Percentiles rank a stretch among this genome's conserved stretches.
phyloP scores from a whole-genome alignment of 2,888 invertebrate species.

The Pemphredon lugubris region DNA sequence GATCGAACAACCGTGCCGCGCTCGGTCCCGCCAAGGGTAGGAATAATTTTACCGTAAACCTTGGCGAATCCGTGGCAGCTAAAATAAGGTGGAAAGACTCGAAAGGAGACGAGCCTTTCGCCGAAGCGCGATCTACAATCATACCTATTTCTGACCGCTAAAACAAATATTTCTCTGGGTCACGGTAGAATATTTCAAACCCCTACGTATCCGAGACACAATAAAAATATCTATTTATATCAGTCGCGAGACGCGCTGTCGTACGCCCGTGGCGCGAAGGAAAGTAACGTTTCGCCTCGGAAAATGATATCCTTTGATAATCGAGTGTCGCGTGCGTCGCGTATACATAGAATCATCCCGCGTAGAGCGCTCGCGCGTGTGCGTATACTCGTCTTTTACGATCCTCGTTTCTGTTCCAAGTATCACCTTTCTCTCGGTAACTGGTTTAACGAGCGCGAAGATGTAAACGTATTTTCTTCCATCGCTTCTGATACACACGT shows the following conservation, averaged over 20 bases:
- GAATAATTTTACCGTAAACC: conserved; percentile 19
- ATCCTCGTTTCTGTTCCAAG: conserved; percentile 42
- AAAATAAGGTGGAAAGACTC: conserved; percentile 32
- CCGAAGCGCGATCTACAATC: too few species aligned
- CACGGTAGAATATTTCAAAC: too few species aligned
- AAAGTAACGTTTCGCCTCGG: too few species aligned
- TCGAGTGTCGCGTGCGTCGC: background rate
- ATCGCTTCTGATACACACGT: conserved; percentile 53
- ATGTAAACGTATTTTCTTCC: conserved; percentile 56
- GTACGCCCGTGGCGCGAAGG: too few species aligned
- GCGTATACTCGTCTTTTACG: conserved; percentile 30
- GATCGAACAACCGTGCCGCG: conserved; percentile 16
- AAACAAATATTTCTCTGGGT: background rate
- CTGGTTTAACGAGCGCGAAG: conserved; percentile 60
- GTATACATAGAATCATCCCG: too few species aligned
- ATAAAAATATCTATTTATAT: too few species aligned
- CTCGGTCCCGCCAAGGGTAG: background rate
- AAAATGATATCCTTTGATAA: too few species aligned
- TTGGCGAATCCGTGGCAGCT: conserved; percentile 43
- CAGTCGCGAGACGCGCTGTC: background rate
- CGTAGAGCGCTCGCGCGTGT: too few species aligned
- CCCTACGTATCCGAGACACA: too few species aligned
- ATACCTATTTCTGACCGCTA: too few species aligned
- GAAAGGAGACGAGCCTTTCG: background rate
- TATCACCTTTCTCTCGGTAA: conserved; percentile 56